Evolutionary conservation across 1,140 invertebrate species (phyloP), one percentile per base, ranked within the genome.

Genomic region (Drosophila eugracilis): DNA sequence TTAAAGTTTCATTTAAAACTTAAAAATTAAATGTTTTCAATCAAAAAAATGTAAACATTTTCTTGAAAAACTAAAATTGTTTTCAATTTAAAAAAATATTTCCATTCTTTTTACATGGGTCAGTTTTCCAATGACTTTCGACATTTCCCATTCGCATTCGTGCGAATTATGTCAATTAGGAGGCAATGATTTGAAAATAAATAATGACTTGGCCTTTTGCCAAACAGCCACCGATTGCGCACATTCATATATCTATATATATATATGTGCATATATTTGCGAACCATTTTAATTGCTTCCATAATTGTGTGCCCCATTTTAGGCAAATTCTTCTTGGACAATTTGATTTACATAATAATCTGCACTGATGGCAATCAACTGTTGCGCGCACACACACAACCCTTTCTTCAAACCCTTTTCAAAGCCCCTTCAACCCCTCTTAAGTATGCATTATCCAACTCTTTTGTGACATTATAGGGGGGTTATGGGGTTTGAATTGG

Each of bases 331-430:
- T 75, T 62, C 79, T 67, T 66, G 75, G 55, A 75, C 79, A 84
- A 85, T 79, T 84, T 69, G 72, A 85, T 84, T 85, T 79, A 73
- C 80, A 85, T 84, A 85, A 85, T 84, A 85, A 84, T 85, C 78
- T 72, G 42, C 62, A 75, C 72, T 67, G 72, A 75, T 72, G 75
- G 65, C 75, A 85, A 84, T 84, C 75, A 84, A 73, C 80, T 84
- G 80, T 85, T 84, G 80, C 79, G 65, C 53, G 26, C 48, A 22
- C 41, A 52, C 37, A 15, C 24, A 48, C 32, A 10, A 10, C 36
- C 36, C 36, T 17, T 3, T 17, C 15, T 12, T 1, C 30, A 32
- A 32, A 12, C 30, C 26, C 24, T n/a, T n/a, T n/a, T n/a, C 22
- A 14, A 48, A 21, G 10, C 30, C 26, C n/a, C 32, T 17, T 5